phyloP scores from a whole-genome alignment of 2,888 invertebrate species.

The Adelognathus sp. region DNA sequence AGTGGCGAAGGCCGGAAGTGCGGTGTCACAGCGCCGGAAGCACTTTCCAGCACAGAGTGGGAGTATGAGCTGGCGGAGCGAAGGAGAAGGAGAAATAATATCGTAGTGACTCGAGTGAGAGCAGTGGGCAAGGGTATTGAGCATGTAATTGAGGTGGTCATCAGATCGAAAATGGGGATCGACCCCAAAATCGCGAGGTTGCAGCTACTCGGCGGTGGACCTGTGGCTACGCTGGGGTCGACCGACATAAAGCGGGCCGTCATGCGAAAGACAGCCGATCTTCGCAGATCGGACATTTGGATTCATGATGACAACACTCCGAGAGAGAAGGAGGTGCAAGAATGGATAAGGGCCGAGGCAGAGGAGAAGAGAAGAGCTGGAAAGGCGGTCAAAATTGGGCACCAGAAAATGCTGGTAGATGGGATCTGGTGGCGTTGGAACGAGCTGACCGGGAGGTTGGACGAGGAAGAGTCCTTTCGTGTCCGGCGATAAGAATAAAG shows the following conservation, averaged over 20 bases:
- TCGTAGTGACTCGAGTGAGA: background rate
- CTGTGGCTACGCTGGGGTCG: background rate
- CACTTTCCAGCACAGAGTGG: background rate
- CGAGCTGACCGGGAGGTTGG: background rate
- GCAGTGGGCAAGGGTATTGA: background rate
- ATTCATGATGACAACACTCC: slow-evolving; percentile 12
- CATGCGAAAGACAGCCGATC: background rate
- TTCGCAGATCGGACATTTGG: background rate
- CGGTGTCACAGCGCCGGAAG: background rate
- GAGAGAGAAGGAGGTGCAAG: slow-evolving; percentile 16
- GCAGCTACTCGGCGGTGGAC: background rate
- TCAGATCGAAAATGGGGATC: background rate
- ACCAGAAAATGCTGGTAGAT: background rate
- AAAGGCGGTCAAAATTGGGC: background rate
- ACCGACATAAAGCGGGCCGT: slow-evolving; percentile 4
- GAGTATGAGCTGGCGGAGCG: background rate
- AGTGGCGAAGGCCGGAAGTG: too few relatives aligned
- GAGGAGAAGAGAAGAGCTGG: background rate
- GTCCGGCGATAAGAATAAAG: background rate
- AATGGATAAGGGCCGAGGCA: slow-evolving; percentile 1
- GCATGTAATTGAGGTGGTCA: background rate
- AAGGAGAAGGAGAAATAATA: background rate
- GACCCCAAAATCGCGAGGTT: background rate
- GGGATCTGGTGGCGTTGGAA: background rate
- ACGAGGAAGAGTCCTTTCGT: background rate